A percentile compares a stretch with the other conserved stretches of the same genome.
Evolutionary conservation across 2,113 vertebrate species (phyloP).

Genomic region (Microcebus lehilahytsara): DNA sequence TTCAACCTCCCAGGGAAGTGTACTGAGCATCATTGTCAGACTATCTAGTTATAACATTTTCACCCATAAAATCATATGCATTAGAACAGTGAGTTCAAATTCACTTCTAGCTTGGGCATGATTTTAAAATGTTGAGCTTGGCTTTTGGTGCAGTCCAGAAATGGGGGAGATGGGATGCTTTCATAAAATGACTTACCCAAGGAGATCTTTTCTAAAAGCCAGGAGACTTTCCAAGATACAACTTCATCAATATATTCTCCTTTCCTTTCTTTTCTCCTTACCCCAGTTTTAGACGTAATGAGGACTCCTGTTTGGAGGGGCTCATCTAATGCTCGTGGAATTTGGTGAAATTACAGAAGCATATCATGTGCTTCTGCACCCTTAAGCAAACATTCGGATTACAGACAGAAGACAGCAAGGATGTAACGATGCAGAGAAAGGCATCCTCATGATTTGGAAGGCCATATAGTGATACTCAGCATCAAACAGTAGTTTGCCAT

Average conservation of each 20-base stretch:
- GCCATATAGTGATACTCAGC: background rate
- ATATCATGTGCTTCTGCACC: too few relatives aligned
- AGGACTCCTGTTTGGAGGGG: background rate
- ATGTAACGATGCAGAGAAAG: background rate
- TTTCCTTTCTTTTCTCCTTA: background rate
- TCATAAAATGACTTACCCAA: background rate
- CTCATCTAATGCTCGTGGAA: background rate
- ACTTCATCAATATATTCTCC: fast-evolving
- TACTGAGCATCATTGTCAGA: background rate
- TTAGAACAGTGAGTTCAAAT: background rate
- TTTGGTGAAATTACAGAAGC: background rate
- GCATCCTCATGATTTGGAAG: background rate
- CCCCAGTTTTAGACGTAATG: background rate
- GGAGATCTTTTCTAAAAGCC: background rate
- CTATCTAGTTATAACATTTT: background rate
- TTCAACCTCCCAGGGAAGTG: background rate
- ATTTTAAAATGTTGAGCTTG: background rate
- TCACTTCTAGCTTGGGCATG: background rate
- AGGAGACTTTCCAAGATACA: background rate
- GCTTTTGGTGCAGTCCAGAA: background rate
- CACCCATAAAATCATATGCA: background rate
- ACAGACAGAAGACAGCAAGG: background rate
- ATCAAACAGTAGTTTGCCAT: background rate
- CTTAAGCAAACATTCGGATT: background rate
- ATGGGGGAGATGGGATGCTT: background rate